phyloP scores from a whole-genome alignment of 1,140 invertebrate species.

The Drosophila serrata region DNA sequence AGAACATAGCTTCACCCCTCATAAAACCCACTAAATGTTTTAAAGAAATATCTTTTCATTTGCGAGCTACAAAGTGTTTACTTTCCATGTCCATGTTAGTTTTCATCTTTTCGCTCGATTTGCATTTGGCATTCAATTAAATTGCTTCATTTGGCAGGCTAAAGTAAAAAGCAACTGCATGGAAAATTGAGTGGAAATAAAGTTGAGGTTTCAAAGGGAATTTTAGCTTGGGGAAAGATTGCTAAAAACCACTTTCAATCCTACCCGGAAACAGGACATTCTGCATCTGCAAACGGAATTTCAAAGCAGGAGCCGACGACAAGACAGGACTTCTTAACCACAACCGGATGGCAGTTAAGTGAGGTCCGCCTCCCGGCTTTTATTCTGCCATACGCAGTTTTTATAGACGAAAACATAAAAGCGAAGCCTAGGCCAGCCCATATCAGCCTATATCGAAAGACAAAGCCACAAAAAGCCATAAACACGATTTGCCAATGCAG shows the following conservation, averaged over 20 bases:
- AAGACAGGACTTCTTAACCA: slow-evolving; percentile 37
- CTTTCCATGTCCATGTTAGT: not conserved
- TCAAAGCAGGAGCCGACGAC: slow-evolving; percentile 12
- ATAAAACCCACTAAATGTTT: not conserved
- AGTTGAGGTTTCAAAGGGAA: slow-evolving; percentile 28
- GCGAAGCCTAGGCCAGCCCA: slow-evolving; percentile 22
- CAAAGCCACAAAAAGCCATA: slow-evolving; percentile 66
- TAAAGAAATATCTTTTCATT: not conserved
- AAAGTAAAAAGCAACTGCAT: slow-evolving; percentile 29
- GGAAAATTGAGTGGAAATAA: slow-evolving; percentile 30
- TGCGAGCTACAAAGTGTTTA: too few species aligned
- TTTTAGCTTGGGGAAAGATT: slow-evolving; percentile 15
- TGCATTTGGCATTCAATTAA: slow-evolving; percentile 24
- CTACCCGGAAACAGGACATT: not conserved
- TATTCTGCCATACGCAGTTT: slow-evolving; percentile 48
- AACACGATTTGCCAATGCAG: slow-evolving; percentile 47
- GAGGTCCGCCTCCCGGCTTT: slow-evolving; percentile 31
- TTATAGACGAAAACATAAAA: slow-evolving; percentile 69
- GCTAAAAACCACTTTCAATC: slow-evolving; percentile 28
- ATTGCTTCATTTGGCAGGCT: slow-evolving; percentile 18
- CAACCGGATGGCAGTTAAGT: slow-evolving; percentile 46
- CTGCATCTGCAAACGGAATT: slow-evolving; percentile 28
- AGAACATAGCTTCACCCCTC: not conserved
- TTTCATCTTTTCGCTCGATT: slow-evolving; percentile 16
- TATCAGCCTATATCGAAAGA: slow-evolving; percentile 64